Base-by-base conservation (phyloP, 1,140 invertebrate species). In the Magallana angulata region DNA sequence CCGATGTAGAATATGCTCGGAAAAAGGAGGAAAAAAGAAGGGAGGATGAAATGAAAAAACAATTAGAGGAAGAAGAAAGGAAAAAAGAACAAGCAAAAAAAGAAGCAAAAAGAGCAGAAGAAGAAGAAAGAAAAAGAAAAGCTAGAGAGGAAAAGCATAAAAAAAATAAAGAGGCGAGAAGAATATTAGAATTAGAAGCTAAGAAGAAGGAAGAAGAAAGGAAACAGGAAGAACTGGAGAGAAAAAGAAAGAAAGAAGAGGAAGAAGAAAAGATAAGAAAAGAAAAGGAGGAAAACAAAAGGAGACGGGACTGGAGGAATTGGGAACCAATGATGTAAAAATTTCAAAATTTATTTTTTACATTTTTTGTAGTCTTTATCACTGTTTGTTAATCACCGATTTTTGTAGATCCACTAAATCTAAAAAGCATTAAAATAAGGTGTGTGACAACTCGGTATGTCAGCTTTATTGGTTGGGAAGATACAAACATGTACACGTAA, bases 1-100 rank as follows among this genome's bases (percentile, higher is more conserved):
- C 24, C 12, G 68, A 76, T 76, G 68, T 76, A 76, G 24, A 76
- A 76, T 76, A 76, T 76, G 68, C 68, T 12, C 68, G 68, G 8
- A 76, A 76, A 71, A 76, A 76, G 3, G 9, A 30, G 11, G 68
- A 76, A 76, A 30, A 76, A 12, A 76, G 18, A 76, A 30, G 30
- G 12, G 68, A 76, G 9, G 24, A 36, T 5, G 68, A 76, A 30
- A 76, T 12, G 5, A 36, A 76, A 30, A 48, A 12, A 30, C 24
- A 30, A n/a, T n/a, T n/a, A 76, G 30, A 36, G 11, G 36, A 12
- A 76, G 68, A 76, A 30, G 68, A 76, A 30, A 36, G 24, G 36
- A 24, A 30, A 76, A 18, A 71, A 24, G 30, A 24, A 18, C 1
- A n/a, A 7, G 64, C 7, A 8, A 24, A 71, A 18, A 24, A 71